Evolutionary conservation across 2,113 vertebrate species (phyloP).

Genomic region (Larimichthys polyactis): DNA sequence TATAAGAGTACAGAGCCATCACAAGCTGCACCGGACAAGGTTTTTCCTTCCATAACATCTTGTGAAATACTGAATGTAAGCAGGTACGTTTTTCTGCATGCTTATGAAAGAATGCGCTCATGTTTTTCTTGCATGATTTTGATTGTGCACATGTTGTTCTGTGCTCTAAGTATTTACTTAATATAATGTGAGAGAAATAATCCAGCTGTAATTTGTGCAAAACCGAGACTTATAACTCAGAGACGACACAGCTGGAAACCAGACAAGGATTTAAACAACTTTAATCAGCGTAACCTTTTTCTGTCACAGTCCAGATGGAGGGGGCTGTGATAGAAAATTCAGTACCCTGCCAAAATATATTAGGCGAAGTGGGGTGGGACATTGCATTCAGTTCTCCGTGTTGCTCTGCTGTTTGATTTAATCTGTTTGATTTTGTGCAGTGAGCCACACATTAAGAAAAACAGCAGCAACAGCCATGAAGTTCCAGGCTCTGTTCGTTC

Average conservation of each 20-base stretch:
- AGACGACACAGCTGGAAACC: slow-evolving; percentile 37
- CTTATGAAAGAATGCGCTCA: not conserved
- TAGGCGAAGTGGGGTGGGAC: not conserved
- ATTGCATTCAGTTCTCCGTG: not conserved
- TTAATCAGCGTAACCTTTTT: slow-evolving; percentile 14
- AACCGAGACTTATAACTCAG: not conserved
- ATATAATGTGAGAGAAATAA: not conserved
- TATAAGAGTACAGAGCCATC: slow-evolving; percentile 49
- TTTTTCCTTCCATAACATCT: slow-evolving; percentile 1
- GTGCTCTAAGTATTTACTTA: not conserved
- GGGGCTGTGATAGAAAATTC: slow-evolving; percentile 23
- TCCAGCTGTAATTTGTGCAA: not conserved
- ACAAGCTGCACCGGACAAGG: not conserved
- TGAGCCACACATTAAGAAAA: slow-evolving; percentile 12
- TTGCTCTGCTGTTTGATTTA: slow-evolving; percentile 13
- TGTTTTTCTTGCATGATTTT: not conserved
- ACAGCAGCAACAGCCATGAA: slow-evolving; percentile 74
- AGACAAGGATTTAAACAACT: slow-evolving; percentile 2
- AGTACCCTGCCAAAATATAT: not conserved
- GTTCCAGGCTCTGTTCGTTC: slow-evolving; percentile 66
- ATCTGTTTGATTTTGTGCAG: slow-evolving; percentile 50
- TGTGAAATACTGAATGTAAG: slow-evolving; percentile 36
- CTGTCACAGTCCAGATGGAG: slow-evolving; percentile 21
- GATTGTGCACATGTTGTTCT: not conserved
- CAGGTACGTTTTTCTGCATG: slow-evolving; percentile 49